Base-by-base conservation (phyloP, 1,140 invertebrate genomes). In the Drosophila tsacasi region DNA sequence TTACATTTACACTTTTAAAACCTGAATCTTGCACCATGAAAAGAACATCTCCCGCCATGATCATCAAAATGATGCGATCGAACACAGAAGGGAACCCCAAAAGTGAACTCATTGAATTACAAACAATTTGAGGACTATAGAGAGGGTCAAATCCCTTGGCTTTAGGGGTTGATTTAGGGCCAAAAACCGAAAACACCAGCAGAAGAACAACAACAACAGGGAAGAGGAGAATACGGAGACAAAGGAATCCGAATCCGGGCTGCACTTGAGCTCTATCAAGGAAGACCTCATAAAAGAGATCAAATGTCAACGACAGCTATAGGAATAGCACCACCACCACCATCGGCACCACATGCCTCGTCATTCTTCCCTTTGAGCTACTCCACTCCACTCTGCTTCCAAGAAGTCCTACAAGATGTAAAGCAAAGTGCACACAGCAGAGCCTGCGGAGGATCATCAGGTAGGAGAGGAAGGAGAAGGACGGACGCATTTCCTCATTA, bases 251-350 rank as follows among this genome's bases (percentile, higher is more conserved):
- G 71, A 73, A 74, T 61, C 25, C 35, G 46, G 60, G 55, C 67
- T 73, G 71, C 71, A 81, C 74, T 76, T 62, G 62, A 71, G 75
- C 62, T 39, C 39, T 63, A 50, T 42, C 44, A 83, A 67, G 50
- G 77, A 71, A 82, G 81, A 82, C 74, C 82, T 85, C 86, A 91
- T 91, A 91, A 89, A 89, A 82, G 85, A 85, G 85, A 90, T 90
- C 85, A 90, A 90, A 90, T 90, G 85, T 90, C 85, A 90, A 90
- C 74, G 65, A 65, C 59, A 77, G 64, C 42, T 50, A 60, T 32
- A 42, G 27, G 37, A 58, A 49, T 58, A 61, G 32, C 57, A 54
- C 40, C 75, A 73, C 27, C 59, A 60, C 23, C 59, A 61, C 35
- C 65, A 69, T 32, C 5, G 35, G 54, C 83, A 76, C 64, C 64